These are phyloP conservation scores for Boloria euphrosyne DNA, from an alignment of 2,888 invertebrate species.

Conservation along the genomic window DNA sequence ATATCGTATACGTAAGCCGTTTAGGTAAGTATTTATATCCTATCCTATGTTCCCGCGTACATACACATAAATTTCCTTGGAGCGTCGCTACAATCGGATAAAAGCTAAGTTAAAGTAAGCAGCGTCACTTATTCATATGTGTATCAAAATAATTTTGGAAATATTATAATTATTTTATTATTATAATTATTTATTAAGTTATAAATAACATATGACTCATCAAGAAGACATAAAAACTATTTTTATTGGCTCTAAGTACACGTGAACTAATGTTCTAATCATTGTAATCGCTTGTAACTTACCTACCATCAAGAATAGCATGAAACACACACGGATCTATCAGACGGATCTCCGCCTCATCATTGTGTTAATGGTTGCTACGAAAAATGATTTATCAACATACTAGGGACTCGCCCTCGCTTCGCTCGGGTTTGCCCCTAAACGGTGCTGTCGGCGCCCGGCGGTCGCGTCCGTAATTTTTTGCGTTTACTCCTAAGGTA, in stretches of 20 bases:
- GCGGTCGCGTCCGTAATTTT: too few species aligned
- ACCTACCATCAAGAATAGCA: conserved; percentile 28
- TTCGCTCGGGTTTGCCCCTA: too few species aligned
- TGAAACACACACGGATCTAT: conserved; percentile 46
- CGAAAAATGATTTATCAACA: conserved; percentile 24
- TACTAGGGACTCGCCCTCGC: too few species aligned
- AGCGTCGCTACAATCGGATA: too few species aligned
- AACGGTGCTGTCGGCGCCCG: too few species aligned
- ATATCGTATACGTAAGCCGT: too few species aligned
- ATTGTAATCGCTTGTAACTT: conserved; percentile 10
- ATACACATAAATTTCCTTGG: too few species aligned
- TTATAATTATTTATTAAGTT: too few species aligned
- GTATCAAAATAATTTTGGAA: neutral
- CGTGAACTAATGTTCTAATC: conserved; percentile 10
- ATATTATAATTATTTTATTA: neutral
- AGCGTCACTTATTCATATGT: neutral
- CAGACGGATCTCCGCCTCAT: conserved; percentile 54
- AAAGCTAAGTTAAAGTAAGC: too few species aligned
- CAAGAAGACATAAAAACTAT: neutral
- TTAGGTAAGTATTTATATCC: too few species aligned
- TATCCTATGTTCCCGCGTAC: too few species aligned
- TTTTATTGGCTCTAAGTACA: neutral
- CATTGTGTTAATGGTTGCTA: conserved; percentile 25
- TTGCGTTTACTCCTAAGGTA: too few species aligned
- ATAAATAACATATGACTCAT: neutral